These are phyloP conservation scores for Luffia ferchaultella DNA, from an alignment of 2,888 invertebrate species.

Conservation along the genomic window DNA sequence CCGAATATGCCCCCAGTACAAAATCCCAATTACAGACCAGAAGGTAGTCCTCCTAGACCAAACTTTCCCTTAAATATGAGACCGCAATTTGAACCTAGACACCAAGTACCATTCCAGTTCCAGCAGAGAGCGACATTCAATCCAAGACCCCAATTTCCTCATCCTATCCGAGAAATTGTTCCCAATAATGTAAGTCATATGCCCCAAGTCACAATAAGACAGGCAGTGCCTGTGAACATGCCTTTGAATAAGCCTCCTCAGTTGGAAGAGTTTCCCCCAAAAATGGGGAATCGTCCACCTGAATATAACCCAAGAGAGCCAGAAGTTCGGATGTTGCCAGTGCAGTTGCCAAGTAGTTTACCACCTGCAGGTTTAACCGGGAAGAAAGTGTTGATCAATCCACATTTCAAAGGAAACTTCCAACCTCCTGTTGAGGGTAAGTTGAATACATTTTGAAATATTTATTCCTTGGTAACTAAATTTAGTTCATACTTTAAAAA, in stretches of 20 bases:
- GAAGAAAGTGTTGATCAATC: conserved; percentile 75
- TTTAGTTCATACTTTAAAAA: too few species aligned
- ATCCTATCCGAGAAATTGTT: conserved; percentile 29
- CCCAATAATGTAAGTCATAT: conserved; percentile 28
- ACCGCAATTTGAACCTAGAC: background rate
- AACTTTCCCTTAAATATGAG: background rate
- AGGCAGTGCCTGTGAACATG: conserved; percentile 21
- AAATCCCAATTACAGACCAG: background rate
- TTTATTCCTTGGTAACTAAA: too few species aligned
- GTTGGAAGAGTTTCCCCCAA: conserved; percentile 9
- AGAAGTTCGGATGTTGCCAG: conserved; percentile 50
- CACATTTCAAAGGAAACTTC: conserved; percentile 70
- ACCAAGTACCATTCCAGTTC: conserved; percentile 1
- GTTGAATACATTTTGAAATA: too few species aligned
- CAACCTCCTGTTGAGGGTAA: conserved; percentile 64
- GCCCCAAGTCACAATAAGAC: conserved; percentile 44
- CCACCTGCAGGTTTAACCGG: conserved; percentile 44
- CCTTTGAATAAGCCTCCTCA: background rate
- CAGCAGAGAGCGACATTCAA: background rate
- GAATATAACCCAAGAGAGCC: conserved; percentile 22
- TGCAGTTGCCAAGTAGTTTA: conserved; percentile 33
- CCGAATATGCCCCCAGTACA: background rate
- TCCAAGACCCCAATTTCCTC: background rate
- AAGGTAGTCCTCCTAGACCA: background rate
- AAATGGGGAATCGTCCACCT: conserved; percentile 9